Evolutionary conservation across 1,140 invertebrate genomes (phyloP), one percentile per base, ranked within the genome.

Genomic region (Hesperophylax magnus): DNA sequence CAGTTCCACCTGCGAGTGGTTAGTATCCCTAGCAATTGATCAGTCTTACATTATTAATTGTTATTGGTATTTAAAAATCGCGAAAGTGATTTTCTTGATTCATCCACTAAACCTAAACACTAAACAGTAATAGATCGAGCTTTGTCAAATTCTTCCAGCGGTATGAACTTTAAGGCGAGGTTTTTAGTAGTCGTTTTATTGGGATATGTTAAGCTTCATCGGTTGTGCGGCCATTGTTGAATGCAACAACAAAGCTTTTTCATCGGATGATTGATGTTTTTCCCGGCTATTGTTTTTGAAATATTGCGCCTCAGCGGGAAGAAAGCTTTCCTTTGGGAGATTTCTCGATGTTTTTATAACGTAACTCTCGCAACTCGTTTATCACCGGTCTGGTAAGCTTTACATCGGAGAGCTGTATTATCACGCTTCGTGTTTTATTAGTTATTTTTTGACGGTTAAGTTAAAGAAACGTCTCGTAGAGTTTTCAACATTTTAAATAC

Each of bases 211-310:
- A 53, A 72, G 69, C 69, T 54, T 54, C 15, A 54, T 20, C 39
- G 27, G 15, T 53, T 9, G 18, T 24, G 31, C 27, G 27, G 24
- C 52, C 47, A 24, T 71, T 72, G 63, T 53, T 72, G 20, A 11
- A 52, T 72, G 69, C 69, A 72, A 54, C n/a, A 20, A 53, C 52
- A 72, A 72, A 72, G 69, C 22, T 5, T 72, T 72, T 54, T 72
- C 47, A 54, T 24, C 8, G 6, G 47, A 20, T 53, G 69, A 72
- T 72, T 72, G 69, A 72, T 72, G 18, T 15, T 67, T n/a, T n/a
- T 67, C 27, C 15, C 27, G 22, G 11, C 27, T 34, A 67, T 67
- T 67, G 63, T 67, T 67, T 67, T 67, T 27, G 22, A 24, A 67
- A 67, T 22, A 67, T 39, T 6, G 63, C 63, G 24, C 58, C 58